These are phyloP conservation scores for Caenorhabditis tropicalis DNA, from an alignment of 1,140 invertebrate species.

Conservation along the genomic window DNA sequence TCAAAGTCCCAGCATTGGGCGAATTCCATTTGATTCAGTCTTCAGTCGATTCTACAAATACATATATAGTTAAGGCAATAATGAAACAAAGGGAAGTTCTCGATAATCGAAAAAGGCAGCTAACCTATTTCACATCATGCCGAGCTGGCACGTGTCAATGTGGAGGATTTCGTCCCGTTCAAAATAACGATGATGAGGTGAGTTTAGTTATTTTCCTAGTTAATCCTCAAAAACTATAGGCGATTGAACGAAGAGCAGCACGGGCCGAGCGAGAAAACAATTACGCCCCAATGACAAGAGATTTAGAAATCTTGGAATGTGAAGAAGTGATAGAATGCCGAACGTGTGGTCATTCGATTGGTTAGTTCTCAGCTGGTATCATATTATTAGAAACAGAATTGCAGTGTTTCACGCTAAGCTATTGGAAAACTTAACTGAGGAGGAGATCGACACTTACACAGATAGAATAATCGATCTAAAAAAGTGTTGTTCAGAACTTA, in stretches of 20 bases:
- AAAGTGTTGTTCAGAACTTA: background rate
- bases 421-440: background rate
- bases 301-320: background rate
- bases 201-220: background rate
- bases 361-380: background rate
- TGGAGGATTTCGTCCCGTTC: background rate
- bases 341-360: background rate
- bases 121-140: conserved; percentile 32
- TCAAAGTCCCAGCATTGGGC: background rate
- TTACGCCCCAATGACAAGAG: conserved; percentile 4
- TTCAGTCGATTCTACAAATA: background rate
- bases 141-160: conserved; percentile 2
- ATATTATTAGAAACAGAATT: background rate
- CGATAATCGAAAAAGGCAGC: background rate
- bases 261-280: background rate
- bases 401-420: background rate
- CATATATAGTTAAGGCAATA: too few species aligned
- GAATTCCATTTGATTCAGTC: too few species aligned
- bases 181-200: background rate
- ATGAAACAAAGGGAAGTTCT: conserved; percentile 4
- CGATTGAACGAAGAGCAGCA: background rate
- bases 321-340: conserved; percentile 18
- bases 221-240: background rate
- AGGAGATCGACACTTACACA: background rate
- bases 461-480: background rate